These are phyloP conservation scores for Kryptopterus vitreolus DNA, from an alignment of 2,797 vertebrate species.

Conservation along the genomic window DNA sequence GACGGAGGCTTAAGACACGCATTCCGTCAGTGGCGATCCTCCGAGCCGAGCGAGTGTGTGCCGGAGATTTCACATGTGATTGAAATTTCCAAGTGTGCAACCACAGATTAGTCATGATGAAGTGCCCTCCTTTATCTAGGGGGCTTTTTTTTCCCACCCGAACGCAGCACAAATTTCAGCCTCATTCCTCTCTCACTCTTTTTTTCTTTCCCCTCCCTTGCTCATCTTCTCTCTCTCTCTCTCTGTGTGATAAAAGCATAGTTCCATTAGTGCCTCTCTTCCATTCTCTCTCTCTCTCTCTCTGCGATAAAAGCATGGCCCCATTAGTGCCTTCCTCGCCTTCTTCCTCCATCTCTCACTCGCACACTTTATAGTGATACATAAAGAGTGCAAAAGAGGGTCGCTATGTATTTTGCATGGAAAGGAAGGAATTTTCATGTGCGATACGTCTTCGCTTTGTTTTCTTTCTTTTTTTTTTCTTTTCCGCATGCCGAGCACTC, in stretches of 20 bases:
- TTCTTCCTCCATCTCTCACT: slow-evolving; percentile 26
- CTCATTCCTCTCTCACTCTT: slow-evolving; percentile 27
- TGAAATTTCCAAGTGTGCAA: slow-evolving; percentile 24
- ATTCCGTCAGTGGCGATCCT: slow-evolving; percentile 29
- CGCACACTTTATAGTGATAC: not conserved
- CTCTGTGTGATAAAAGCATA: slow-evolving; percentile 57
- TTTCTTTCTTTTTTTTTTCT: not conserved
- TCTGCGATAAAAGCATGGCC: slow-evolving; percentile 58
- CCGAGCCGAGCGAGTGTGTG: slow-evolving; percentile 62
- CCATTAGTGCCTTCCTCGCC: slow-evolving; percentile 44
- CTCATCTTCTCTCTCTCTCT: slow-evolving; percentile 40
- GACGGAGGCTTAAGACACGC: slow-evolving; percentile 36
- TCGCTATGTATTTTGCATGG: not conserved
- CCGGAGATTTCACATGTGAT: slow-evolving; percentile 43
- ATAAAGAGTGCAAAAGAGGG: not conserved
- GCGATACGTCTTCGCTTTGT: no score
- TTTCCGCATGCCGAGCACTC: not conserved
- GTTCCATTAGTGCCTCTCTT: slow-evolving; percentile 24
- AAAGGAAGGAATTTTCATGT: slow-evolving; percentile 58
- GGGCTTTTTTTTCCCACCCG: slow-evolving; percentile 40
- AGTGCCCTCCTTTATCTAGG: slow-evolving; percentile 44
- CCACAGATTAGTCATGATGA: slow-evolving; percentile 44
- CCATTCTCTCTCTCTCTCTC: slow-evolving; percentile 16
- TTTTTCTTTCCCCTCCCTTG: slow-evolving; percentile 1
- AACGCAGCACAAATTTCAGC: slow-evolving; percentile 28